phyloP scores from a whole-genome alignment of 2,113 vertebrate genomes.

The Malurus alboscapulatus region DNA sequence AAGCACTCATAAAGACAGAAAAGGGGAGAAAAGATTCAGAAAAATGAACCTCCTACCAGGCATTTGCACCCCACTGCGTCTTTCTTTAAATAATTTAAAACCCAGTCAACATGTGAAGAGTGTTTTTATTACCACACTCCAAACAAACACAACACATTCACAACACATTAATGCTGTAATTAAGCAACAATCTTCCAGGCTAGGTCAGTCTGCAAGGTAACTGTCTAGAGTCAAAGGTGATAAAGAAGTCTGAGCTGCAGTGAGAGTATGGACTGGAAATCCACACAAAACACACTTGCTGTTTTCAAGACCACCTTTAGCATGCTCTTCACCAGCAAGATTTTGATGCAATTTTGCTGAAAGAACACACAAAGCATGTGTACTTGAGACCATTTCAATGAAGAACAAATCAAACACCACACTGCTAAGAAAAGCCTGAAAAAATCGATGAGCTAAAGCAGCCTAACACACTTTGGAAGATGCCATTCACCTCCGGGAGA shows the following conservation, averaged over 20 bases:
- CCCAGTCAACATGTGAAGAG: rapidly evolving
- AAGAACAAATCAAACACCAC: neutral
- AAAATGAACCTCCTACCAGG: neutral
- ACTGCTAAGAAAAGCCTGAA: neutral
- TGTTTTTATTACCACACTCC: neutral
- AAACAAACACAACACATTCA: neutral
- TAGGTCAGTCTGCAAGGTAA: neutral
- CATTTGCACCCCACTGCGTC: neutral
- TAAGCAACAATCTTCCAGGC: neutral
- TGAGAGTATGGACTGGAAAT: neutral
- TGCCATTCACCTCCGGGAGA: neutral
- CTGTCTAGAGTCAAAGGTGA: neutral
- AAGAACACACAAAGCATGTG: neutral
- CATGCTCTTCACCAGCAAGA: neutral
- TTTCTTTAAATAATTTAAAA: neutral
- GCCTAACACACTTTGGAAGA: neutral
- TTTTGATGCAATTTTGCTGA: neutral
- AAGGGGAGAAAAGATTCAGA: neutral
- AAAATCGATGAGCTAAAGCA: neutral
- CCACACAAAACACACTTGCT: neutral
- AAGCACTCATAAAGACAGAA: neutral
- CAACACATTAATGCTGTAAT: neutral
- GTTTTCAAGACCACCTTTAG: neutral
- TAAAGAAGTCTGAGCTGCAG: neutral
- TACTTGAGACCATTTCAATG: neutral